Conservation (phyloP, 2,888 invertebrate genomes). For the Sympetrum striolatum region DNA sequence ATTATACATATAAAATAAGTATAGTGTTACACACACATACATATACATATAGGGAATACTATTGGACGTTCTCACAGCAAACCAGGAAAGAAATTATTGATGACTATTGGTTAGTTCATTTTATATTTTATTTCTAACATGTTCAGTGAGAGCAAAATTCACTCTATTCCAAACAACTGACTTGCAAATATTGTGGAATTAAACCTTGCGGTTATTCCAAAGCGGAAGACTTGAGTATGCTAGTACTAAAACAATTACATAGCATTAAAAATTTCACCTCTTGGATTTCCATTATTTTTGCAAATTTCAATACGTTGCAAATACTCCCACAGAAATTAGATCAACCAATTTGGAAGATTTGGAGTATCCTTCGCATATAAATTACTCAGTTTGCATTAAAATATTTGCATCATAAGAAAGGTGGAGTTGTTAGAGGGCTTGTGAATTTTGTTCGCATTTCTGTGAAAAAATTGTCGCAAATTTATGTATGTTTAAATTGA, state of each 20-base stretch:
- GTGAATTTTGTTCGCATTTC: conserved; percentile 33
- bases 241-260: background rate
- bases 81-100: background rate
- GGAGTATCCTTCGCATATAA: background rate
- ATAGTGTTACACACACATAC: conserved; percentile 41
- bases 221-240: conserved; percentile 4
- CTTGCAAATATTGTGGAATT: background rate
- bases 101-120: conserved; percentile 5
- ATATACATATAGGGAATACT: conserved; percentile 36
- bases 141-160: conserved; percentile 38
- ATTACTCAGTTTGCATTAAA: background rate
- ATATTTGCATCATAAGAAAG: background rate
- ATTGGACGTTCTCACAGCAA: background rate
- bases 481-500: conserved; percentile 28
- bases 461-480: background rate
- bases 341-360: background rate
- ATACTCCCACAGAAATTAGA: background rate
- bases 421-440: background rate
- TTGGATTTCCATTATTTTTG: background rate
- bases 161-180: background rate
- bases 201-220: background rate
- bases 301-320: background rate
- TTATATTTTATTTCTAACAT: conserved; percentile 2
- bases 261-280: background rate
- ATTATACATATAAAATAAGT: conserved; percentile 42